Evolutionary conservation across 2,888 invertebrate species (phyloP).

Genomic region (Eupithecia exiguata): DNA sequence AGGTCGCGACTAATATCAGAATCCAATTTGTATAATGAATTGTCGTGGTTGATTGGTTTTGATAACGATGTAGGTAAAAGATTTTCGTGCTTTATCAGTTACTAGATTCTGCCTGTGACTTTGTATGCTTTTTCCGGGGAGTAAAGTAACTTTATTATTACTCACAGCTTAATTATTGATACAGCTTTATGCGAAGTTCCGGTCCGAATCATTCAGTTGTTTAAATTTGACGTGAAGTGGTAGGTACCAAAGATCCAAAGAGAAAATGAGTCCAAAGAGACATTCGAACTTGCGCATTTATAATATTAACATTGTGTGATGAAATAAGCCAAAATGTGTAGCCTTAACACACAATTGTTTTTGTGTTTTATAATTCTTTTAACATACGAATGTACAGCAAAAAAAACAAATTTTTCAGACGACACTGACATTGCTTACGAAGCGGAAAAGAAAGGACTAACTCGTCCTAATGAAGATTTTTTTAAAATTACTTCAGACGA

Average conservation of each 20-base stretch:
- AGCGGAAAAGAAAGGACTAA: neutral
- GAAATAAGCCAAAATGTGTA: neutral
- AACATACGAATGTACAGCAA: neutral
- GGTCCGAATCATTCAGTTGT: neutral
- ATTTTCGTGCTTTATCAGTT: neutral
- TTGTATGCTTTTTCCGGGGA: too few species aligned
- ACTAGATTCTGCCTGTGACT: too few species aligned
- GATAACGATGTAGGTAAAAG: neutral
- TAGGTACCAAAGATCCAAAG: too few species aligned
- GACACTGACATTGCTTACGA: neutral
- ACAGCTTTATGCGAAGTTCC: too few species aligned
- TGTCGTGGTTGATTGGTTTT: neutral
- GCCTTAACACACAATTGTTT: neutral
- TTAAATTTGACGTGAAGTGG: too few species aligned
- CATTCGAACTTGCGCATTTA: neutral
- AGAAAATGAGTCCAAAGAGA: too few species aligned
- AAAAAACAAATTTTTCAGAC: neutral
- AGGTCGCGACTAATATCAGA: neutral
- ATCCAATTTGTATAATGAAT: neutral
- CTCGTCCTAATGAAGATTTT: neutral
- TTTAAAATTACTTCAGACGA: neutral
- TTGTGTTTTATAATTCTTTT: slow-evolving; percentile 1
- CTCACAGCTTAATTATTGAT: too few species aligned
- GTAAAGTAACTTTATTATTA: too few species aligned
- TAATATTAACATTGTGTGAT: neutral